Conservation (phyloP, 2,888 invertebrate species). For the Pristionchus exspectatus region DNA sequence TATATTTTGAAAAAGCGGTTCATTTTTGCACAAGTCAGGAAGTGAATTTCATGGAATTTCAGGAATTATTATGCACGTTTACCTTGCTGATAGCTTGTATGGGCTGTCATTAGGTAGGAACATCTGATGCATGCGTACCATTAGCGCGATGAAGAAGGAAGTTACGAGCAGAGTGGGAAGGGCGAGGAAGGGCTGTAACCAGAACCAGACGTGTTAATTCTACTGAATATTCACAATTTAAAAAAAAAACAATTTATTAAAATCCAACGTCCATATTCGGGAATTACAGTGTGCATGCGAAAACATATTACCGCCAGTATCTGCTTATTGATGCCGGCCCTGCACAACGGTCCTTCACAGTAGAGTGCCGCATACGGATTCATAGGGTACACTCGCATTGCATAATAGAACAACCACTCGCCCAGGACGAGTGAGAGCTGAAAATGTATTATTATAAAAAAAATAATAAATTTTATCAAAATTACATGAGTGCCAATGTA, state of each 20-base stretch:
- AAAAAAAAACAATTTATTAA: too few species aligned
- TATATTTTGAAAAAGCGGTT: neutral
- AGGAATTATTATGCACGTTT: neutral
- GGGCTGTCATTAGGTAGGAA: neutral
- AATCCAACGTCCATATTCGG: too few species aligned
- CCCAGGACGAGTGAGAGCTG: neutral
- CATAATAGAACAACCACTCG: neutral
- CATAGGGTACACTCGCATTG: neutral
- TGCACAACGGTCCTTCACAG: constrained; percentile 8
- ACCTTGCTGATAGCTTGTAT: neutral
- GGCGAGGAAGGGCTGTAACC: neutral
- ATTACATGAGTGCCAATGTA: neutral
- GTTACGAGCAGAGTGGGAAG: neutral
- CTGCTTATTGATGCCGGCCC: neutral
- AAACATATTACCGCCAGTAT: neutral
- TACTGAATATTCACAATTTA: too few species aligned
- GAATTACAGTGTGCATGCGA: too few species aligned
- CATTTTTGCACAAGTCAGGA: too few species aligned
- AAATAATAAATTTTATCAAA: too few species aligned
- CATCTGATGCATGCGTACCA: constrained; percentile 1
- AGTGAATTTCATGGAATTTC: neutral
- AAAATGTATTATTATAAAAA: neutral
- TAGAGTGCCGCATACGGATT: neutral
- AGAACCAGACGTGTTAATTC: too few species aligned
- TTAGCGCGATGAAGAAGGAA: neutral